These are phyloP conservation scores for Tiphia femorata DNA, from an alignment of 2,888 invertebrate genomes.

Conservation along the genomic window DNA sequence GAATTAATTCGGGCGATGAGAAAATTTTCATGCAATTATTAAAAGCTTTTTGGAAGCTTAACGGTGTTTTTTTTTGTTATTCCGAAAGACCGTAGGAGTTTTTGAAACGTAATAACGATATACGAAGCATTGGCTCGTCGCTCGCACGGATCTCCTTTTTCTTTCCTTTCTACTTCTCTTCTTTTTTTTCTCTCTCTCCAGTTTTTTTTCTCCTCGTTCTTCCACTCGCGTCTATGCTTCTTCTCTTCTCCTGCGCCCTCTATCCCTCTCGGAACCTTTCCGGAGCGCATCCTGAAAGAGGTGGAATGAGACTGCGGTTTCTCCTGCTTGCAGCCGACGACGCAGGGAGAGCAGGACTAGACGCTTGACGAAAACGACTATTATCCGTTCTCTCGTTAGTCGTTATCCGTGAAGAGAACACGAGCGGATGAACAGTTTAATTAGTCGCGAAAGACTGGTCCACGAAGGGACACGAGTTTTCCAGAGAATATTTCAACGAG, in stretches of 20 bases:
- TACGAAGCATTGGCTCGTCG: too few relatives aligned
- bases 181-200: constrained; percentile 13
- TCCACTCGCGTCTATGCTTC: not conserved
- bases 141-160: constrained; percentile 12
- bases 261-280: not conserved
- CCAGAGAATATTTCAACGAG: too few relatives aligned
- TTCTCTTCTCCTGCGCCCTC: not conserved
- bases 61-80: too few relatives aligned
- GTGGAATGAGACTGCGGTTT: constrained; percentile 49
- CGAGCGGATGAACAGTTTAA: constrained; percentile 12
- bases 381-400: too few relatives aligned
- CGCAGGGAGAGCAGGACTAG: too few relatives aligned
- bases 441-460: constrained; percentile 25
- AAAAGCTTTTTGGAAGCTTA: too few relatives aligned
- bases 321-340: constrained; percentile 39
- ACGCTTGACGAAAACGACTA: too few relatives aligned
- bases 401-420: not conserved
- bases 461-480: too few relatives aligned
- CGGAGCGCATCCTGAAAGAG: constrained; percentile 35
- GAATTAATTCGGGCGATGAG: too few relatives aligned
- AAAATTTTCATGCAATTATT: too few relatives aligned
- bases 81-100: too few relatives aligned
- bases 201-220: not conserved
- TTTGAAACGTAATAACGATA: constrained; percentile 34
- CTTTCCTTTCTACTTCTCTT: not conserved